Conservation (phyloP, 1,140 invertebrate species). For the Drosophila melanogaster region Release_6_plus_ISO1_MT NC_004354.4:14625501-14626000, state of each 20-base stretch:
- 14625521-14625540: background rate
- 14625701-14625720: conserved; percentile 31
- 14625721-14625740: conserved; percentile 9
- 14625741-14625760: conserved; percentile 59
- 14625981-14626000: conserved; percentile 9
- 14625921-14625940: conserved; percentile 45
- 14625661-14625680: background rate
- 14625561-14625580: background rate
- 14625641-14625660: background rate
- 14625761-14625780: conserved; percentile 27
- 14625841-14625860: conserved; percentile 76
- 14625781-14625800: conserved; percentile 61
- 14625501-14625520: too few relatives aligned
- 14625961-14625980: background rate
- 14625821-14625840: conserved; percentile 30
- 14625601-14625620: conserved; percentile 29
- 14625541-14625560: background rate
- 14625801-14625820: conserved; percentile 78
- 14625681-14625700: conserved; percentile 26
- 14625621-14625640: conserved; percentile 5
- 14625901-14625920: background rate
- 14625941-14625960: conserved; percentile 59
- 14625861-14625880: conserved; percentile 66
- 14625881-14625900: conserved; percentile 32
- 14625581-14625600: conserved; percentile 16